These are phyloP conservation scores for Sphecodes monilicornis DNA, from an alignment of 2,888 invertebrate genomes.

Conservation along the genomic window DNA sequence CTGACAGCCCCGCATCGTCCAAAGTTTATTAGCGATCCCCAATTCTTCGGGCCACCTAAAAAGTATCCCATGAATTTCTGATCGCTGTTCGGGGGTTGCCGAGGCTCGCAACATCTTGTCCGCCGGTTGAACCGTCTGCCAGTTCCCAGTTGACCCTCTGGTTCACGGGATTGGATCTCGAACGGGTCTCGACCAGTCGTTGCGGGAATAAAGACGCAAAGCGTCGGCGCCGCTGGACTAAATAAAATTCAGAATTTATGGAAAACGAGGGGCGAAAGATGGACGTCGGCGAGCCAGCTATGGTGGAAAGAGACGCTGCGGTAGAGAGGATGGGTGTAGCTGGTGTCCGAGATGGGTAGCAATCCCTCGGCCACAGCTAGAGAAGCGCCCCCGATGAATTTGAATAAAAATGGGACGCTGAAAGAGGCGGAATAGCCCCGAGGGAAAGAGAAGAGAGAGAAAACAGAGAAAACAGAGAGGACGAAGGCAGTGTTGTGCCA, in stretches of 20 bases:
- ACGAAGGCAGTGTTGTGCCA: slow-evolving; percentile 18
- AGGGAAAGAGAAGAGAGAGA: neutral
- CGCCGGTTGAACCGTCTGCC: neutral
- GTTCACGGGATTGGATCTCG: neutral
- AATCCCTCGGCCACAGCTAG: slow-evolving; percentile 34
- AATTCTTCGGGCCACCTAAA: neutral
- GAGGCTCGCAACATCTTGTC: neutral
- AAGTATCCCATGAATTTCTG: neutral
- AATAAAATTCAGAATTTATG: slow-evolving; percentile 83
- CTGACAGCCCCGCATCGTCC: neutral
- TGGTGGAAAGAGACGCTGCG: neutral
- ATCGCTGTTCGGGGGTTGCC: neutral
- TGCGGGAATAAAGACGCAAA: slow-evolving; percentile 37
- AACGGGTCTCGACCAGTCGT: neutral
- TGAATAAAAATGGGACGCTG: slow-evolving; percentile 72
- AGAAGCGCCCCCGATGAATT: slow-evolving; percentile 69
- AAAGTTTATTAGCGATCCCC: neutral
- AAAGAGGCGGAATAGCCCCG: slow-evolving; percentile 41
- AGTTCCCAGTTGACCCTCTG: neutral
- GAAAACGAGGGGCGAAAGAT: slow-evolving; percentile 74
- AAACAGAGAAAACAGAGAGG: slow-evolving; percentile 26
- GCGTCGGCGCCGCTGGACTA: slow-evolving; percentile 64
- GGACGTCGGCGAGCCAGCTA: slow-evolving; percentile 37
- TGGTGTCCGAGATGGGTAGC: slow-evolving; percentile 25
- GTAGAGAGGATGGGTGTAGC: slow-evolving; percentile 15